Evolutionary conservation across 2,113 vertebrate genomes (phyloP), one percentile per base, ranked within the genome.

Genomic region (Perca fluviatilis): DNA sequence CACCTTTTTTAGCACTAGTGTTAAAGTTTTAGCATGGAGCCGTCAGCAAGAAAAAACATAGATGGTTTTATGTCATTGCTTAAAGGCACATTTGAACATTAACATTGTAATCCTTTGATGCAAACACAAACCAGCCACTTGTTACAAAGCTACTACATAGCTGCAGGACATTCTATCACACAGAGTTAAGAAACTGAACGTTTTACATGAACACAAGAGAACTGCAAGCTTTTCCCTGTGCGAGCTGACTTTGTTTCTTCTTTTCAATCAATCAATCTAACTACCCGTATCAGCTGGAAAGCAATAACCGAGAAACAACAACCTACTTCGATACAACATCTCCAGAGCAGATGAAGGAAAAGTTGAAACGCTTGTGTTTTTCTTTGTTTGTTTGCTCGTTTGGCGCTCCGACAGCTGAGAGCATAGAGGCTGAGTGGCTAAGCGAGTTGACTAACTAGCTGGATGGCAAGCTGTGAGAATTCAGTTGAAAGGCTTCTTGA

Each of bases 401-500:
- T 62, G 77, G 40, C 14, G 21, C 40, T 27, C 12, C 67, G 27
- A 51, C 62, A 57, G 79, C 80, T 56, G 77, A 56, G 77, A 83
- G 51, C 50, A 27, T 7, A 60, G 40, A 61, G 57, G 23, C 79
- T 18, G 43, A 73, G 51, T 56, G 77, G 76, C 79, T 77, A 13
- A 77, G 33, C 64, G 10, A 71, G 63, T 74, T 74, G 79, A 86
- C 85, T 77, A 83, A 89, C 86, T 82, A 60, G 67, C 73, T 82
- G 74, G 57, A 84, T 71, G 61, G 72, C 3, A 60, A 83, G 77
- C 72, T 30, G 23, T 77, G 80, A 90, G 74, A 89, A 88, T 81
- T 83, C 49, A 62, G 53, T 76, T 88, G 58, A 12, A 68, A 87
- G 86, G 73, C 62, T 83, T 73, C 69, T 74, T 74, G 62, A 82